phyloP scores from a whole-genome alignment of 2,888 invertebrate genomes.

The Caenorhabditis sp. region DNA sequence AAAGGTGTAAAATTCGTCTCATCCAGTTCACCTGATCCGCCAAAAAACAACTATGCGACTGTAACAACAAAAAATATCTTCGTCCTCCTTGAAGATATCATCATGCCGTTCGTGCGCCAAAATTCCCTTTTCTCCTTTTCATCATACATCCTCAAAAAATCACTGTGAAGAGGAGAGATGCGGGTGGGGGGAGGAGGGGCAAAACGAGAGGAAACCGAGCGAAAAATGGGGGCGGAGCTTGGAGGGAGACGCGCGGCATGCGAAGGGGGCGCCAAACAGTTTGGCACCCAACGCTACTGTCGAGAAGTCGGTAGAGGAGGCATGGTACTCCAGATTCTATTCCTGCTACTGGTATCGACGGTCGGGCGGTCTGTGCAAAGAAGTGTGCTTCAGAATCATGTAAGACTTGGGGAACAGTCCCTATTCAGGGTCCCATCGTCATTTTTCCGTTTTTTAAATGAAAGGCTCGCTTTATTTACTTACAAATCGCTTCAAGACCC shows the following conservation, averaged over 20 bases:
- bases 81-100: constrained; percentile 15
- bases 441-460: no score
- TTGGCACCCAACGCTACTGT: constrained; percentile 38
- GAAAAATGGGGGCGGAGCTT: constrained; percentile 28
- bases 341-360: no score
- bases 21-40: not conserved
- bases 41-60: not conserved
- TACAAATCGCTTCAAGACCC: no score
- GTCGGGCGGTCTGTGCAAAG: constrained; percentile 22
- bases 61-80: not conserved
- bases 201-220: not conserved
- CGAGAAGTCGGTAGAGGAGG: constrained; percentile 10
- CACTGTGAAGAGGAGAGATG: constrained; percentile 23
- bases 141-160: constrained; percentile 20
- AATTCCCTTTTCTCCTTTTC: no score
- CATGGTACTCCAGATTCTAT: not conserved
- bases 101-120: constrained; percentile 30
- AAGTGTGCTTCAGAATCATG: constrained; percentile 37
- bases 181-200: constrained; percentile 23
- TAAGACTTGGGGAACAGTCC: constrained; percentile 19
- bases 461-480: no score
- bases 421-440: no score
- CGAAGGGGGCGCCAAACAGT: constrained; percentile 41
- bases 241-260: constrained; percentile 35
- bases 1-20: not conserved